Conservation (phyloP, 1,140 invertebrate genomes). For the Campoletis sonorensis region DNA sequence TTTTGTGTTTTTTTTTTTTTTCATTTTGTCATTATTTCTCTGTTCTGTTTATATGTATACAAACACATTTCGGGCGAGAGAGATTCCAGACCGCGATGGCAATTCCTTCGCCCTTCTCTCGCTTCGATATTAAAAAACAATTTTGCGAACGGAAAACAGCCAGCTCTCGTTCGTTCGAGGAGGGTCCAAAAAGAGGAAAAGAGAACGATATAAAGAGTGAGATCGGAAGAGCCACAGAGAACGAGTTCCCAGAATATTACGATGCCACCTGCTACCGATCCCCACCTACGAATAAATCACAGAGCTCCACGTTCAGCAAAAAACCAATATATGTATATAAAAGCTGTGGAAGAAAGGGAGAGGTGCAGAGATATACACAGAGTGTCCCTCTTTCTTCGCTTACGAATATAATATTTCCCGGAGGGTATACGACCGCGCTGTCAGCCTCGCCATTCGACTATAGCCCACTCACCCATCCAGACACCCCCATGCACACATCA, state of each 20-base stretch:
- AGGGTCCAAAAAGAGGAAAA: neutral
- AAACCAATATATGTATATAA: conserved; percentile 1
- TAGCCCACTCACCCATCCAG: neutral
- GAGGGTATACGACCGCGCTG: conserved; percentile 27
- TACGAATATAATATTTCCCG: conserved; percentile 34
- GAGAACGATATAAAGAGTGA: neutral
- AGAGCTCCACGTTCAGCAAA: conserved; percentile 34
- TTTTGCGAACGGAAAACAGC: conserved; percentile 30
- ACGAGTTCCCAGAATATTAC: conserved; percentile 53
- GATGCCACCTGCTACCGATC: conserved; percentile 56
- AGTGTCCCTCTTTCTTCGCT: conserved; percentile 17
- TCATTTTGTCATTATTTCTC: neutral
- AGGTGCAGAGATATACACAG: neutral
- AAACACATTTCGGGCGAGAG: neutral
- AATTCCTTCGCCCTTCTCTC: conserved; percentile 32
- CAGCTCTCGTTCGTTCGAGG: conserved; percentile 11
- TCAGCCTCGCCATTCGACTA: conserved; percentile 22
- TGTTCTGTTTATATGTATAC: neutral
- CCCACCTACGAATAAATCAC: conserved; percentile 57
- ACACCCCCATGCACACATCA: neutral
- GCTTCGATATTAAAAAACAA: conserved; percentile 53
- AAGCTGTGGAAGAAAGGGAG: neutral
- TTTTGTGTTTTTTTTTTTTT: too few species aligned
- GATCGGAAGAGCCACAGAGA: conserved; percentile 44
- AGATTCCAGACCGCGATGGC: conserved; percentile 2